Percentiles rank a stretch among this genome's conserved stretches.
phyloP scores from a whole-genome alignment of 2,888 invertebrate species.

The Boloria euphrosyne region DNA sequence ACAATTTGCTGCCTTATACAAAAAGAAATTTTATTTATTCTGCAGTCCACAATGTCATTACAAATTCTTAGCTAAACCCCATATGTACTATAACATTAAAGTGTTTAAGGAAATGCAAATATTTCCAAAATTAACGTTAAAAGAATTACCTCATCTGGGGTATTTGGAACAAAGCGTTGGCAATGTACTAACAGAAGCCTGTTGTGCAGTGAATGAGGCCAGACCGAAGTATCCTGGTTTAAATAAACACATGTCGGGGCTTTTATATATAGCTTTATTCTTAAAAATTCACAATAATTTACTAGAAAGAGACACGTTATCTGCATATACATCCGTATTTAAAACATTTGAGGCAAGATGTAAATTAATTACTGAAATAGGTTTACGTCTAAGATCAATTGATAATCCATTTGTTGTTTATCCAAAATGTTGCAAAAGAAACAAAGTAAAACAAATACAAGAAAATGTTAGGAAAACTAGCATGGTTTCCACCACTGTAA shows the following conservation, averaged over 20 bases:
- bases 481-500: constrained; percentile 37
- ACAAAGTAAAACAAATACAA: constrained; percentile 32
- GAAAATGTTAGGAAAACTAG: constrained; percentile 46
- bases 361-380: constrained; percentile 63
- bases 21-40: constrained; percentile 80
- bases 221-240: constrained; percentile 85
- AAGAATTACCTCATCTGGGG: constrained; percentile 80
- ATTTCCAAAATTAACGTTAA: constrained; percentile 69
- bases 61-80: constrained; percentile 78
- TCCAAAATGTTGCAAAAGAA: constrained; percentile 54
- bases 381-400: constrained; percentile 72
- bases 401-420: constrained; percentile 82
- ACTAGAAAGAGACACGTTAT: constrained; percentile 49
- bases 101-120: constrained; percentile 63
- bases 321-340: constrained; percentile 63
- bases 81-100: constrained; percentile 70
- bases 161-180: constrained; percentile 84
- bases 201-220: constrained; percentile 73
- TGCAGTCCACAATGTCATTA: constrained; percentile 74
- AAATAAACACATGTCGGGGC: constrained; percentile 72
- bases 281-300: constrained; percentile 79
- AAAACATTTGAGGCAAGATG: constrained; percentile 62
- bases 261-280: constrained; percentile 80
- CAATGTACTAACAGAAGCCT: constrained; percentile 76
- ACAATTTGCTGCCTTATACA: constrained; percentile 73